phyloP scores from a whole-genome alignment of 1,140 invertebrate genomes.

The Drusus annulatus region DNA sequence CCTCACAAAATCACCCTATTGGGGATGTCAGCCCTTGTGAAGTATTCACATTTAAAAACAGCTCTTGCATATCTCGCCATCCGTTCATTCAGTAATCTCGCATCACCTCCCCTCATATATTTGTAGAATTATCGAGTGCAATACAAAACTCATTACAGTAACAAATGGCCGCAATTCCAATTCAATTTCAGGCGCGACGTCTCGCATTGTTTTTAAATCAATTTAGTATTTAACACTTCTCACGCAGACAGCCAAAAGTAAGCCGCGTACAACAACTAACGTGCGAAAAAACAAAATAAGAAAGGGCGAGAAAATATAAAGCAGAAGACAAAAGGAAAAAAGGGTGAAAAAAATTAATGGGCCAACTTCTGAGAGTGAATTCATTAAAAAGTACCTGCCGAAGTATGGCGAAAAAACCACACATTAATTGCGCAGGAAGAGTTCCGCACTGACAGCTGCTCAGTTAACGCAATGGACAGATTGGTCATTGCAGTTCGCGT shows the following conservation, averaged over 20 bases:
- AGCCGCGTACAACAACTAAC: not conserved
- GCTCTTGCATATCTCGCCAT: not conserved
- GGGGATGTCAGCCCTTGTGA: too few relatives aligned
- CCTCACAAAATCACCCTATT: too few relatives aligned
- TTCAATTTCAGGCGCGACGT: not conserved
- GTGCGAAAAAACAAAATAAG: too few relatives aligned
- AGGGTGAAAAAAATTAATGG: not conserved
- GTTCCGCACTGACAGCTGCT: slow-evolving; percentile 50
- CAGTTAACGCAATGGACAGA: slow-evolving; percentile 32
- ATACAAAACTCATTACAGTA: not conserved
- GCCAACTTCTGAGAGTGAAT: not conserved
- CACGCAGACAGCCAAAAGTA: not conserved
- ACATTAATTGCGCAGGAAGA: slow-evolving; percentile 57
- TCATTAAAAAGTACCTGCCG: not conserved
- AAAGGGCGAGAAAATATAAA: too few relatives aligned
- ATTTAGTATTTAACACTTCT: slow-evolving; percentile 6
- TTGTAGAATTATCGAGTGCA: not conserved
- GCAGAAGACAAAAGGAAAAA: too few relatives aligned
- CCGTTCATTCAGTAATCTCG: not conserved
- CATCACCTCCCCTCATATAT: not conserved
- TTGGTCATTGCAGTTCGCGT: not conserved
- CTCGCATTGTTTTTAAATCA: slow-evolving; percentile 31
- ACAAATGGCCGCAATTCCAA: not conserved
- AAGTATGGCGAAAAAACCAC: slow-evolving; percentile 21
- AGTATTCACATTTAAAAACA: too few relatives aligned